Evolutionary conservation across 2,797 vertebrate genomes (phyloP).

Genomic region (Gouania willdenowi): DNA sequence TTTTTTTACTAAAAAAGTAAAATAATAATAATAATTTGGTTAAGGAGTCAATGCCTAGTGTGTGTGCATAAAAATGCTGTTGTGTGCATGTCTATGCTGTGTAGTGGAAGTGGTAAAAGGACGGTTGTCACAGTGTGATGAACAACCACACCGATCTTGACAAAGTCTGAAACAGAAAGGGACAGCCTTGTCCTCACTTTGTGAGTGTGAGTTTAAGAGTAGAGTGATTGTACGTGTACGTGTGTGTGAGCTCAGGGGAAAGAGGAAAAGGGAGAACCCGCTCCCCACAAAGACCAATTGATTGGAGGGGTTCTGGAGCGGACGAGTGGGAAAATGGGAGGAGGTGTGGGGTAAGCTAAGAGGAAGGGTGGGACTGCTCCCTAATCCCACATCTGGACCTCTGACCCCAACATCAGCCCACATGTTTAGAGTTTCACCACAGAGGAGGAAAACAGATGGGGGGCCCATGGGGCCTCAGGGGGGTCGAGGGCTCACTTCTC

Average conservation of each 20-base stretch:
- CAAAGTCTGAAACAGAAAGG: conserved; percentile 21
- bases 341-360: conserved; percentile 2
- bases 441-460: conserved; percentile 57
- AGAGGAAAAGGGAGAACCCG: conserved; percentile 2
- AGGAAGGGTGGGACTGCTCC: conserved; percentile 52
- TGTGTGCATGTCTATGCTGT: conserved; percentile 10
- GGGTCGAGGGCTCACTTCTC: conserved; percentile 7
- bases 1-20: too few relatives aligned
- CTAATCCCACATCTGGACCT: conserved; percentile 63
- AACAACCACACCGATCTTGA: conserved; percentile 32
- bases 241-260: conserved; percentile 6
- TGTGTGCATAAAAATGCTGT: neutral
- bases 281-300: conserved; percentile 64
- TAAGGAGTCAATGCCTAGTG: too few relatives aligned
- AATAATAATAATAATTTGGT: too few relatives aligned
- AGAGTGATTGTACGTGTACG: conserved; percentile 13
- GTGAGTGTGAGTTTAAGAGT: conserved; percentile 1
- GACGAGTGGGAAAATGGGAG: conserved; percentile 14
- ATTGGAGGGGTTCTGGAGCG: conserved; percentile 30
- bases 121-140: conserved; percentile 4
- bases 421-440: conserved; percentile 61
- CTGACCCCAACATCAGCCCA: conserved; percentile 64
- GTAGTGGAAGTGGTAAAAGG: neutral
- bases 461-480: conserved; percentile 20
- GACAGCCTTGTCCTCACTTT: conserved; percentile 4